Evolutionary conservation across 2,113 vertebrate species (phyloP), one percentile per base, ranked within the genome.

Genomic region (Lophotis ruficrista): DNA sequence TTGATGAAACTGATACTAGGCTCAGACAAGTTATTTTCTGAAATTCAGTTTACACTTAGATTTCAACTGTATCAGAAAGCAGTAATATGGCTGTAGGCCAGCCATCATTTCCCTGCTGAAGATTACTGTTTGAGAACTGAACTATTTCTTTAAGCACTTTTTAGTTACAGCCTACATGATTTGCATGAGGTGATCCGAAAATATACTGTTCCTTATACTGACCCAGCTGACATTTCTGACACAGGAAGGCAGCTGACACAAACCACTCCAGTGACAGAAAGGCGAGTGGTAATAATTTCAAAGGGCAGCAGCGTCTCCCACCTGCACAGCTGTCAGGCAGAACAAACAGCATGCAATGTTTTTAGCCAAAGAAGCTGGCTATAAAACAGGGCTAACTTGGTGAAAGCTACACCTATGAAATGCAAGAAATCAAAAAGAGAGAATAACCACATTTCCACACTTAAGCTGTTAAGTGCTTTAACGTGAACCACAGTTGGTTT

Each of bases 181-280:
- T 69, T 37, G 13, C 68, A 65, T 7, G 5, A 83, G 30, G 7
- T 31, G 7, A 18, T 81, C 7, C 8, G 10, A 56, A 91, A 51
- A 17, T 4, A 1, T 7, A 3, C 0, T 13, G 23, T 2, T 53
- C 38, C 45, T 70, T 10, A 16, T 8, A 21, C 7, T 27, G 51
- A 64, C 15, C 7, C 54, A 77, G 66, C 16, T 27, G 23, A 0
- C 14, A 64, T 8, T 62, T 48, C 56, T 57, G 60, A 54, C n/a
- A 47, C 0, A 33, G 25, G 16, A 30, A 57, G 24, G 17, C 50
- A 73, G 31, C 21, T 31, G n/a, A 66, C 56, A 85, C 12, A 79
- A 61, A 45, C 14, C 48, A 38, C 27, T 17, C 41, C 1, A 0
- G 38, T 9, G 19, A 24, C 56, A 71, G n/a, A 31, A 61, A 73